Conservation (phyloP, 2,113 vertebrate genomes). For the Hemiscyllium ocellatum region DNA sequence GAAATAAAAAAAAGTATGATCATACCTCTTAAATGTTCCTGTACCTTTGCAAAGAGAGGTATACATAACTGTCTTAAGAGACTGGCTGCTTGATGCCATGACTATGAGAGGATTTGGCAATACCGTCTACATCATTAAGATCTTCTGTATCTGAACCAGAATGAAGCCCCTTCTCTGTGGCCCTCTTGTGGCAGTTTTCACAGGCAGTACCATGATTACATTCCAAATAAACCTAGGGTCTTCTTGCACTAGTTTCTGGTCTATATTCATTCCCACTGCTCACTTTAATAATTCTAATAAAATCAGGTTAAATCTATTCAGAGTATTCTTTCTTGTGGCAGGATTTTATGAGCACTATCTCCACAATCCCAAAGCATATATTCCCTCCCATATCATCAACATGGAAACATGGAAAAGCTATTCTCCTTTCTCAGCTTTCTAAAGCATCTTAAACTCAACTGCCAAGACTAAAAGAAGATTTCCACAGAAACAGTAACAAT, state of each 20-base stretch:
- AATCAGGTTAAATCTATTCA: neutral
- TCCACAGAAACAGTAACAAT: neutral
- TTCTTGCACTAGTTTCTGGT: neutral
- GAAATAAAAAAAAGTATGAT: slow-evolving; percentile 54
- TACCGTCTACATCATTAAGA: neutral
- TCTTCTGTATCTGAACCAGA: neutral
- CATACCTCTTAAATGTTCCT: slow-evolving; percentile 53
- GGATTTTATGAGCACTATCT: neutral
- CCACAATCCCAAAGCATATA: neutral
- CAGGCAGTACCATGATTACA: neutral
- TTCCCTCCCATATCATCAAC: neutral
- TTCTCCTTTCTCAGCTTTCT: neutral
- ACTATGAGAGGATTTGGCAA: neutral
- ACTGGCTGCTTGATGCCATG: neutral
- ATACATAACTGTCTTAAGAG: neutral
- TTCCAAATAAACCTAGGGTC: no score
- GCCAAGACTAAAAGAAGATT: neutral
- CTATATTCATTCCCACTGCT: neutral
- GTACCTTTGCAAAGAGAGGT: slow-evolving; percentile 44
- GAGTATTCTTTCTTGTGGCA: neutral
- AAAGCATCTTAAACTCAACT: neutral
- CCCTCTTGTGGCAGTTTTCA: slow-evolving; percentile 17
- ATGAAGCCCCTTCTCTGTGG: slow-evolving; percentile 30
- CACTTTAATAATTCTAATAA: neutral
- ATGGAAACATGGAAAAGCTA: neutral